Conservation (phyloP, 1,140 invertebrate species). For the Zaprionus gabonicus region DNA sequence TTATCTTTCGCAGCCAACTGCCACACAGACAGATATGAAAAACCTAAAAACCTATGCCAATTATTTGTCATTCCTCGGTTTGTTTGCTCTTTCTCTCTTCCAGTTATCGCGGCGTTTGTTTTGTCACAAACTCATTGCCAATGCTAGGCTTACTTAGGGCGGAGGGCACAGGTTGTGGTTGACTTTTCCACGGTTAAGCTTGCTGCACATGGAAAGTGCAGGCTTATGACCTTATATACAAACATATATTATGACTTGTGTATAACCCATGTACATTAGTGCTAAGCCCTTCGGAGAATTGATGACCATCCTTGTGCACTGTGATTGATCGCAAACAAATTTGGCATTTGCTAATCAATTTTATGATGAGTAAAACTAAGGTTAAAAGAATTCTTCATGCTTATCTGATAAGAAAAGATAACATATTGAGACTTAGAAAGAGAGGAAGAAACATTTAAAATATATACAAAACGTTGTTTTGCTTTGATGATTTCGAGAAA, state of each 20-base stretch:
- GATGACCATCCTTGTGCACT: neutral
- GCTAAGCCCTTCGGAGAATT: neutral
- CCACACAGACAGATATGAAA: neutral
- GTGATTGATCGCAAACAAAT: neutral
- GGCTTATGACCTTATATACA: neutral
- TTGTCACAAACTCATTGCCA: neutral
- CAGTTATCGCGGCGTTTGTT: neutral
- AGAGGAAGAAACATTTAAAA: neutral
- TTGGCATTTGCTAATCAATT: neutral
- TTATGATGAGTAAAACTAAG: neutral
- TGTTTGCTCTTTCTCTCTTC: neutral
- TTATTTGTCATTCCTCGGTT: constrained; percentile 3
- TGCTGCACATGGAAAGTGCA: neutral
- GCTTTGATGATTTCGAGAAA: neutral
- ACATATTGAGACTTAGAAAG: neutral
- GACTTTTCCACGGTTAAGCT: neutral
- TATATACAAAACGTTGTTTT: neutral
- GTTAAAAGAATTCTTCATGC: neutral
- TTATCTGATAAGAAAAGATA: neutral
- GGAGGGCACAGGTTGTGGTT: too few species aligned
- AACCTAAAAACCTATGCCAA: constrained; percentile 1
- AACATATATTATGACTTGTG: neutral
- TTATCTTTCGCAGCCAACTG: neutral
- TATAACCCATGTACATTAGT: neutral
- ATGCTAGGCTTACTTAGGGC: neutral